A percentile compares a stretch with the other conserved stretches of the same genome.
These are phyloP conservation scores for Danio jaintianensis DNA, from an alignment of 2,797 vertebrate genomes.

Conservation along the genomic window DNA sequence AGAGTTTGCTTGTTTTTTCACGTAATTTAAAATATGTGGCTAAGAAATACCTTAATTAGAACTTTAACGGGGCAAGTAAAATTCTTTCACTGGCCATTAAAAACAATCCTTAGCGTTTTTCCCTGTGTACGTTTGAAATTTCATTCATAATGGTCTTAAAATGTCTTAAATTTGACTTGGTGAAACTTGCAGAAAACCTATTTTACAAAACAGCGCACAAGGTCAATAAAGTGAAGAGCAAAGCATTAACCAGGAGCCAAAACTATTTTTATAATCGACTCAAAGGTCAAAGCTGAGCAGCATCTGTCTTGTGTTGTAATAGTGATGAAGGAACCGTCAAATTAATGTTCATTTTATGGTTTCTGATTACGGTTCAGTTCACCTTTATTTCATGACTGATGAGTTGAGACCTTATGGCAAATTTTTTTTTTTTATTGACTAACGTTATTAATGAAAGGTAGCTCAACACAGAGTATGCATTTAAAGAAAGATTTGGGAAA, in stretches of 20 bases:
- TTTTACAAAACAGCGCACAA: too few species aligned
- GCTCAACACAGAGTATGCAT: conserved; percentile 28
- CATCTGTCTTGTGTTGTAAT: neutral
- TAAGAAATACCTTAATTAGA: too few species aligned
- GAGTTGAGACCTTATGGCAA: neutral
- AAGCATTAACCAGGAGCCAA: neutral
- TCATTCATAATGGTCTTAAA: too few species aligned
- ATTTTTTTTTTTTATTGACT: conserved; percentile 50
- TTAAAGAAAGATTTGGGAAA: conserved; percentile 17
- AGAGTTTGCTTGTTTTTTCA: too few species aligned
- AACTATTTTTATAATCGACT: neutral
- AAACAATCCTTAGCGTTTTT: too few species aligned
- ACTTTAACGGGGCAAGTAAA: too few species aligned
- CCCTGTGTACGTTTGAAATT: too few species aligned
- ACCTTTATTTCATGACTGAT: conserved; percentile 15
- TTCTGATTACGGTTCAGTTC: neutral
- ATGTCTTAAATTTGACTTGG: too few species aligned
- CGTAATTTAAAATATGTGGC: too few species aligned
- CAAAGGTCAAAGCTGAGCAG: neutral
- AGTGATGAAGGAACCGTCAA: neutral
- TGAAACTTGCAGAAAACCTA: too few species aligned
- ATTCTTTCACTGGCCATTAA: too few species aligned
- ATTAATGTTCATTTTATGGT: neutral
- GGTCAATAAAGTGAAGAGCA: neutral
- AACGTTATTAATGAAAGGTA: conserved; percentile 13